Percentiles rank a stretch among this genome's conserved stretches.
Evolutionary conservation across 2,888 invertebrate genomes (phyloP).

Genomic region (Ariolimax columbianus): DNA sequence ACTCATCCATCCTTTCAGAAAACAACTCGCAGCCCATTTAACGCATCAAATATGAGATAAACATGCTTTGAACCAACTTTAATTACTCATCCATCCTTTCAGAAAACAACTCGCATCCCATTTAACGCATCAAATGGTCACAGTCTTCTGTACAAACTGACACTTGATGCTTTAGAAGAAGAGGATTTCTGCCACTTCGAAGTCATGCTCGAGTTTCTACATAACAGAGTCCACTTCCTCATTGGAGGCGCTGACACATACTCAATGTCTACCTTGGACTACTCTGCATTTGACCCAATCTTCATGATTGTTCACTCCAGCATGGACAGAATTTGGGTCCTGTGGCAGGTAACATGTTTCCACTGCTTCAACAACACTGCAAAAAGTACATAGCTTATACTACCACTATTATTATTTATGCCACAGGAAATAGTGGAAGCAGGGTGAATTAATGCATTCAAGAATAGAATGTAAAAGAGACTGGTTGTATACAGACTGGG

Average conservation of each 20-base stretch:
- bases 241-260: constrained; percentile 52
- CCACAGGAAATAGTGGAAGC: too few relatives aligned
- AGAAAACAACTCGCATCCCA: constrained; percentile 30
- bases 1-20: too few relatives aligned
- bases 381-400: too few relatives aligned
- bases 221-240: constrained; percentile 56
- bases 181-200: constrained; percentile 58
- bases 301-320: constrained; percentile 59
- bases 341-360: constrained; percentile 58
- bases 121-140: constrained; percentile 15
- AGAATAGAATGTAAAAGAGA: too few relatives aligned
- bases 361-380: too few relatives aligned
- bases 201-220: constrained; percentile 57
- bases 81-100: background rate
- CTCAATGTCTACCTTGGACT: constrained; percentile 58
- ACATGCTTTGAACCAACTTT: background rate
- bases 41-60: too few relatives aligned
- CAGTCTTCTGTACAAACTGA: constrained; percentile 50
- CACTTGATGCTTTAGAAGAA: constrained; percentile 55
- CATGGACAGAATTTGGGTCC: constrained; percentile 58
- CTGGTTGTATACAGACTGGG: too few relatives aligned
- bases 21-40: too few relatives aligned
- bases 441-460: too few relatives aligned
- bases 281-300: constrained; percentile 58
- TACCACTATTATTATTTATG: too few relatives aligned